Percentiles rank a stretch among this genome's conserved stretches.
phyloP scores from a whole-genome alignment of 2,113 vertebrate genomes.

The Epinephelus fuscoguttatus region DNA sequence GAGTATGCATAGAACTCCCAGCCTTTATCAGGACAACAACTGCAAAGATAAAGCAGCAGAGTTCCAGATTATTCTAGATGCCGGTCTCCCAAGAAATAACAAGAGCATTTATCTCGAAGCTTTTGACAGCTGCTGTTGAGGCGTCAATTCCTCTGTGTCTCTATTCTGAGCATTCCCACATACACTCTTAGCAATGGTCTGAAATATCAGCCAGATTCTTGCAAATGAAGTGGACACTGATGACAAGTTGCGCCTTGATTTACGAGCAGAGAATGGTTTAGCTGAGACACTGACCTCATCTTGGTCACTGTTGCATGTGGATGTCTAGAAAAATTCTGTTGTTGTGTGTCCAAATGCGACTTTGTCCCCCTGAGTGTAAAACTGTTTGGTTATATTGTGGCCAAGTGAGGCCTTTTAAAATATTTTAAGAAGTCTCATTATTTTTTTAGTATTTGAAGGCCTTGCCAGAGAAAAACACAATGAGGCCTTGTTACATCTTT shows the following conservation, averaged over 20 bases:
- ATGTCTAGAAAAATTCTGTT: slow-evolving; percentile 49
- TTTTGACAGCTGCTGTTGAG: slow-evolving; percentile 59
- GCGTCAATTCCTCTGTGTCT: slow-evolving; percentile 56
- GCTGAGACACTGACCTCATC: slow-evolving; percentile 69
- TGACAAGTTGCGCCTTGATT: slow-evolving; percentile 70
- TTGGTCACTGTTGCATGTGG: slow-evolving; percentile 40
- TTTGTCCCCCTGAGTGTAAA: slow-evolving; percentile 34
- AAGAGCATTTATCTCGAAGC: slow-evolving; percentile 40
- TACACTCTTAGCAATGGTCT: slow-evolving; percentile 51
- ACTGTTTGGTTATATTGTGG: slow-evolving; percentile 15
- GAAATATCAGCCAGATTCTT: slow-evolving; percentile 69
- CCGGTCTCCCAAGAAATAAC: slow-evolving; percentile 38
- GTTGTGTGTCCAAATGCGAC: slow-evolving; percentile 39
- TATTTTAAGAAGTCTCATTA: slow-evolving; percentile 6
- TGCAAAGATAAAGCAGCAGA: neutral
- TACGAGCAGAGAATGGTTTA: slow-evolving; percentile 55
- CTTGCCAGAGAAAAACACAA: slow-evolving; percentile 1
- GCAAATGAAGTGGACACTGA: slow-evolving; percentile 64
- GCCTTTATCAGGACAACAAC: neutral
- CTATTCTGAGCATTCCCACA: slow-evolving; percentile 61
- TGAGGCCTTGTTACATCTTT: slow-evolving; percentile 2
- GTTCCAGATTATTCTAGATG: slow-evolving; percentile 19
- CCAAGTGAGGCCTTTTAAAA: slow-evolving; percentile 40
- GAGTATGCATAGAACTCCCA: neutral
- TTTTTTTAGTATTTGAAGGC: neutral